Conservation (phyloP, 2,797 vertebrate genomes). For the Sternotherus odoratus region DNA sequence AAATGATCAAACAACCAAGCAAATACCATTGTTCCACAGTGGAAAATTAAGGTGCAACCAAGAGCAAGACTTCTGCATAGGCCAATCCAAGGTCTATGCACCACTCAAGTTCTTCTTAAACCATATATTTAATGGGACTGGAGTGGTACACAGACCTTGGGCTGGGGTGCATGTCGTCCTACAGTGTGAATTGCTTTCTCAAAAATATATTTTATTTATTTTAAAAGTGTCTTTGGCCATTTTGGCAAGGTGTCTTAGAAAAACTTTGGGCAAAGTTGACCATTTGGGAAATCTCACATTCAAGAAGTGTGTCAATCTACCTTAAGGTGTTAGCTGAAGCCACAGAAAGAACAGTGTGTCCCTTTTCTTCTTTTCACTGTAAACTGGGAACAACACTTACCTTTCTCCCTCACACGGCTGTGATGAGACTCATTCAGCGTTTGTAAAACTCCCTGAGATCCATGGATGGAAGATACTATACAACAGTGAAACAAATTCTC, state of each 20-base stretch:
- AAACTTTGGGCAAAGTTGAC: background rate
- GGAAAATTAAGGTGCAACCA: background rate
- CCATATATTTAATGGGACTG: background rate
- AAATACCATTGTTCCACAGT: background rate
- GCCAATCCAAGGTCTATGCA: background rate
- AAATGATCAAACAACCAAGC: background rate
- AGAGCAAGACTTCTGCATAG: background rate
- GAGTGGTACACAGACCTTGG: background rate
- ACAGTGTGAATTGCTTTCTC: slow-evolving; percentile 16
- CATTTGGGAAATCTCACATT: background rate
- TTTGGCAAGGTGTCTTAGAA: background rate
- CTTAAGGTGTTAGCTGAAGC: background rate
- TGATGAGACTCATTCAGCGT: background rate
- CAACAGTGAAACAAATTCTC: background rate
- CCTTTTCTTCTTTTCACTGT: background rate
- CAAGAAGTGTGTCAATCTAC: background rate
- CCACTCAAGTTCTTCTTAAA: background rate
- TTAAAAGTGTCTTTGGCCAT: slow-evolving; percentile 10
- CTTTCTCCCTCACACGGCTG: background rate
- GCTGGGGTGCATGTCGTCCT: background rate
- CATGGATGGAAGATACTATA: background rate
- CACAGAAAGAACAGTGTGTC: background rate
- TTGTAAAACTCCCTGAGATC: slow-evolving; percentile 4
- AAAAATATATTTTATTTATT: slow-evolving; percentile 4
- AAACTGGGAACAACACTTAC: background rate